These are phyloP conservation scores for Selene dorsalis DNA, from an alignment of 2,797 vertebrate species.

Conservation along the genomic window DNA sequence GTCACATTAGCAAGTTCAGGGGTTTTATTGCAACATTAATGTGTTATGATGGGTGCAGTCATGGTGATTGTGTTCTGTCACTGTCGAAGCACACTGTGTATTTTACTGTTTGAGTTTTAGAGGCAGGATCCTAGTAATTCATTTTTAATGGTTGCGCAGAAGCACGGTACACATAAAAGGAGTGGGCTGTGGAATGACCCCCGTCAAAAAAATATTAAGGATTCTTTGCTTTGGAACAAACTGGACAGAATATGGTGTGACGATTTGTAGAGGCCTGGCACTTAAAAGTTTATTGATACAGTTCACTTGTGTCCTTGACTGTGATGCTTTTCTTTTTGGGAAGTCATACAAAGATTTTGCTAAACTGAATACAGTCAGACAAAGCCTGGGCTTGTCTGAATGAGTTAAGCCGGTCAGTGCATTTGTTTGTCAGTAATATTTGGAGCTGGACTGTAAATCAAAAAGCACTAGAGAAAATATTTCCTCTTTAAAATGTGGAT, in stretches of 20 bases:
- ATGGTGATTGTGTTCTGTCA: constrained; percentile 69
- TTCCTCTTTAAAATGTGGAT: not conserved
- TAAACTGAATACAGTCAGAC: too few species aligned
- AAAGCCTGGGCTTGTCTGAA: not conserved
- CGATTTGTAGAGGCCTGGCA: constrained; percentile 8
- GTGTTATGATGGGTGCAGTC: constrained; percentile 76
- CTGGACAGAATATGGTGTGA: constrained; percentile 18
- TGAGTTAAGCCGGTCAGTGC: not conserved
- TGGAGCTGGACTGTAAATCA: not conserved
- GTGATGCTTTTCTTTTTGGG: constrained; percentile 35
- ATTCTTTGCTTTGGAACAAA: constrained; percentile 27
- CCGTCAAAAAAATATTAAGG: constrained; percentile 25
- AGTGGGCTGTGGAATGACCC: constrained; percentile 57
- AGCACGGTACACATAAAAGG: constrained; percentile 64
- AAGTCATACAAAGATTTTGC: not conserved
- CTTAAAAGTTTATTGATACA: constrained; percentile 30
- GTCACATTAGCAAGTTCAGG: constrained; percentile 84
- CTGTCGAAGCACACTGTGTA: constrained; percentile 36
- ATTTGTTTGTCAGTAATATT: not conserved
- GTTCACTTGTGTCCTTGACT: constrained; percentile 41
- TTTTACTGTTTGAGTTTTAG: constrained; percentile 67
- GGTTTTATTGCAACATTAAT: constrained; percentile 82
- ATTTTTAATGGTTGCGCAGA: constrained; percentile 67
- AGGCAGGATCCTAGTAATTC: constrained; percentile 62
- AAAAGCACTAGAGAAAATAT: not conserved